Evolutionary conservation across 1,140 invertebrate species (phyloP).

Genomic region (Drosophila kurseongensis): DNA sequence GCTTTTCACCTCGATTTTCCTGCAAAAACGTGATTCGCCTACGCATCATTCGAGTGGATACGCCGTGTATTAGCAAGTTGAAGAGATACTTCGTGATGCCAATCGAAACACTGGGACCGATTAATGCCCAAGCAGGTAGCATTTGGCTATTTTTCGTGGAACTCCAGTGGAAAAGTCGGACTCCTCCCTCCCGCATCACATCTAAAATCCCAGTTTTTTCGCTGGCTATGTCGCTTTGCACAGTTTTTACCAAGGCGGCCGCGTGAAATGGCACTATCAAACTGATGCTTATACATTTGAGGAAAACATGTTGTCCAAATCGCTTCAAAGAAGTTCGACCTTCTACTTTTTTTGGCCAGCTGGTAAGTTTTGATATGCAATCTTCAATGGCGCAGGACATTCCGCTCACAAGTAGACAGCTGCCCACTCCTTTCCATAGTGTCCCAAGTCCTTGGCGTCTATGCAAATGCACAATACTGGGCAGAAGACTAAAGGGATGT

Average conservation of each 20-base stretch:
- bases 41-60: constrained; percentile 86
- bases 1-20: constrained; percentile 87
- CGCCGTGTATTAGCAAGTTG: constrained; percentile 87
- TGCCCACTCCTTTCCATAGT: constrained; percentile 97
- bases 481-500: constrained; percentile 93
- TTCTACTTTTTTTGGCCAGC: constrained; percentile 95
- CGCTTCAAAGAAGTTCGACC: constrained; percentile 87
- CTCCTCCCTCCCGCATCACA: constrained; percentile 94
- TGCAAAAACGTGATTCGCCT: constrained; percentile 85
- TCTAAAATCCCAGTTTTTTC: constrained; percentile 96
- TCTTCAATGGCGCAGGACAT: constrained; percentile 95
- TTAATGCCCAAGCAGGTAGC: constrained; percentile 95
- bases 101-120: constrained; percentile 92
- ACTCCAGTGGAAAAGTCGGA: constrained; percentile 92
- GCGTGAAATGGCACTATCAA: constrained; percentile 96
- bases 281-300: constrained; percentile 94
- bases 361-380: constrained; percentile 93
- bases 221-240: constrained; percentile 97
- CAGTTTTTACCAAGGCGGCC: constrained; percentile 96
- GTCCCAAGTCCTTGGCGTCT: constrained; percentile 93
- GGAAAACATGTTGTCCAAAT: constrained; percentile 91
- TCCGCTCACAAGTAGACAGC: constrained; percentile 94
- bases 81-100: constrained; percentile 85
- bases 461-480: constrained; percentile 93
- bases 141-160: constrained; percentile 92